A percentile compares a stretch with the other conserved stretches of the same genome.
phyloP scores from a whole-genome alignment of 2,113 vertebrate species.

The Coturnix japonica region DNA sequence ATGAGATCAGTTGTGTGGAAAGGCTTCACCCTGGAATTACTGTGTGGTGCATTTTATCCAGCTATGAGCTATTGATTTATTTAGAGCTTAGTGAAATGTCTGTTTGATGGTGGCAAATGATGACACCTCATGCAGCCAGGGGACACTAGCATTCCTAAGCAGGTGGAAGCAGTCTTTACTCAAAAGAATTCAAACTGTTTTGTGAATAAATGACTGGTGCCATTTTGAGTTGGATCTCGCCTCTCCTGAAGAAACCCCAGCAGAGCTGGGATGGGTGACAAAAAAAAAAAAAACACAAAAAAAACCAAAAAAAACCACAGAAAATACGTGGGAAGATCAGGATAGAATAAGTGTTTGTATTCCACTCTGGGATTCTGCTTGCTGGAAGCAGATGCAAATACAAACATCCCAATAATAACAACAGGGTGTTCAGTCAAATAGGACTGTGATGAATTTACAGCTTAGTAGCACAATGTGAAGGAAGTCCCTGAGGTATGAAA shows the following conservation, averaged over 20 bases:
- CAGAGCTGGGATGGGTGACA: not conserved
- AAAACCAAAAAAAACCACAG: not conserved
- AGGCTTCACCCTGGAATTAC: not conserved
- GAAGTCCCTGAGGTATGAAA: not conserved
- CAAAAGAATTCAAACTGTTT: not conserved
- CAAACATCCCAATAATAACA: not conserved
- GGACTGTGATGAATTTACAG: not conserved
- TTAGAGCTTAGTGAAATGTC: not conserved
- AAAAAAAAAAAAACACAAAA: not conserved
- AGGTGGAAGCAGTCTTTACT: not conserved
- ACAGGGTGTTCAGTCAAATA: not conserved
- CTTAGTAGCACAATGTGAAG: not conserved
- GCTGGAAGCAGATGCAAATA: not conserved
- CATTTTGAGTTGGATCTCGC: not conserved
- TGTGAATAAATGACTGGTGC: not conserved
- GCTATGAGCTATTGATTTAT: conserved; percentile 8
- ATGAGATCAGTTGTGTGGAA: not conserved
- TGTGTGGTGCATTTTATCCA: not conserved
- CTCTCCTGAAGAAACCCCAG: not conserved
- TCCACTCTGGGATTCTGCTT: not conserved
- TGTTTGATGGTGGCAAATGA: conserved; percentile 13
- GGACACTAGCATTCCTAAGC: not conserved
- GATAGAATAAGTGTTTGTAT: not conserved
- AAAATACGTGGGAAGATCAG: not conserved
- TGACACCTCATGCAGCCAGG: not conserved